Conservation (phyloP, 1,140 invertebrate genomes). For the Delia radicum region DNA sequence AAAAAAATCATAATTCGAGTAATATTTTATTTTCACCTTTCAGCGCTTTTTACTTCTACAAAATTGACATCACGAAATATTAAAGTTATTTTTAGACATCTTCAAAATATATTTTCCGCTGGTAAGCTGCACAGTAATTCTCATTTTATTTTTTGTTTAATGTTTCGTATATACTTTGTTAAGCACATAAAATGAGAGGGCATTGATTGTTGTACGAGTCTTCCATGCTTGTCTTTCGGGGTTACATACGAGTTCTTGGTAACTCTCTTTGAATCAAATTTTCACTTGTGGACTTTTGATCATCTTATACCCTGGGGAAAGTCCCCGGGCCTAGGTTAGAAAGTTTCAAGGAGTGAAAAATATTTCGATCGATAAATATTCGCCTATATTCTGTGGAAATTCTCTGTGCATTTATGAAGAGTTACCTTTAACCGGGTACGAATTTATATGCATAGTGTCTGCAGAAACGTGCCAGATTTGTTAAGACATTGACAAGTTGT, state of each 20-base stretch:
- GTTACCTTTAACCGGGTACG: conserved; percentile 33
- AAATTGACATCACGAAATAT: no score
- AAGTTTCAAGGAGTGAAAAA: conserved; percentile 50
- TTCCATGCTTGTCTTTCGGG: conserved; percentile 54
- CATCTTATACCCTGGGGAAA: conserved; percentile 48
- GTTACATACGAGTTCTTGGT: conserved; percentile 54
- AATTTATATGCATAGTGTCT: conserved; percentile 39
- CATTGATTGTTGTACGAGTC: conserved; percentile 39
- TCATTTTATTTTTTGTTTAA: conserved; percentile 33
- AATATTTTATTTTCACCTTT: no score
- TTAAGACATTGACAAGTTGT: conserved; percentile 48
- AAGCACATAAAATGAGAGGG: not conserved
- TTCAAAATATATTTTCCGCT: no score
- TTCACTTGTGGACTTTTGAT: not conserved
- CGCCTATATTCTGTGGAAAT: conserved; percentile 51
- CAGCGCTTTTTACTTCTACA: no score
- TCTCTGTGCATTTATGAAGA: conserved; percentile 43
- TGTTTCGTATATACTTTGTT: conserved; percentile 28
- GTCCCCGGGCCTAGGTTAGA: conserved; percentile 56
- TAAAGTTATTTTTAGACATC: no score
- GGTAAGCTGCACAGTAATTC: conserved; percentile 33
- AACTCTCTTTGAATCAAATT: conserved; percentile 34
- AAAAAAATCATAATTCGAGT: no score
- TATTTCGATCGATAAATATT: conserved; percentile 25
- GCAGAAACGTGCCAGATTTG: conserved; percentile 51